Evolutionary conservation across 30 jellyfish, hydroid and myxozoan genomes (phyloP).

Genomic region (Turritopsis dohrnii): DNA sequence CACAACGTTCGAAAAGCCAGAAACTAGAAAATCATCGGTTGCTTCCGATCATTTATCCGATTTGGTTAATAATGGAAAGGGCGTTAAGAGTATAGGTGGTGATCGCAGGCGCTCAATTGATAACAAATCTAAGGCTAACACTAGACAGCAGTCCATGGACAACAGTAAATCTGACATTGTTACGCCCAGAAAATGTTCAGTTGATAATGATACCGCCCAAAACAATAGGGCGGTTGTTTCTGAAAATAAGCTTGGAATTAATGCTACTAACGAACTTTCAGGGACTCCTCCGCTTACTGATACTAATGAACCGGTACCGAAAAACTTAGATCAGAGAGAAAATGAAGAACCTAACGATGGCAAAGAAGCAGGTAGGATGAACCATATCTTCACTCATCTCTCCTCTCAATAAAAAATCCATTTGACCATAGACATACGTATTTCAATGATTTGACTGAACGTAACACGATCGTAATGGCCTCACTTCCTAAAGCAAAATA

Average conservation of each 20-base stretch:
- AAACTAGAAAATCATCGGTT: neutral
- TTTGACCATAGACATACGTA: neutral
- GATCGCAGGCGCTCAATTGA: neutral
- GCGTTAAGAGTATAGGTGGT: neutral
- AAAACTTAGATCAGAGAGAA: neutral
- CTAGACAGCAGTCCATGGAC: neutral
- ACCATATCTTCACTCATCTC: neutral
- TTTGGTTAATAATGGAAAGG: neutral
- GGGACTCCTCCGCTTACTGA: neutral
- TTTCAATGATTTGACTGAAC: no score
- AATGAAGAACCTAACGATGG: neutral
- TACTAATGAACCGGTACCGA: neutral
- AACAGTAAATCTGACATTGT: neutral
- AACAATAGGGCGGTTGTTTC: neutral
- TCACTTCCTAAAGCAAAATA: no score
- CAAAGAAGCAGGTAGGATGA: neutral
- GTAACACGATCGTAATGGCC: no score
- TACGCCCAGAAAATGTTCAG: neutral
- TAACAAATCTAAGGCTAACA: neutral
- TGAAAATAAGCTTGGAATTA: neutral
- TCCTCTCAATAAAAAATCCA: neutral
- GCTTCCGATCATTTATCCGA: neutral
- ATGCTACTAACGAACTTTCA: neutral
- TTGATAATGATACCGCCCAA: neutral
- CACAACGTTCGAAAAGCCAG: neutral